Conservation (phyloP, 2,113 vertebrate species). For the Conger conger region DNA sequence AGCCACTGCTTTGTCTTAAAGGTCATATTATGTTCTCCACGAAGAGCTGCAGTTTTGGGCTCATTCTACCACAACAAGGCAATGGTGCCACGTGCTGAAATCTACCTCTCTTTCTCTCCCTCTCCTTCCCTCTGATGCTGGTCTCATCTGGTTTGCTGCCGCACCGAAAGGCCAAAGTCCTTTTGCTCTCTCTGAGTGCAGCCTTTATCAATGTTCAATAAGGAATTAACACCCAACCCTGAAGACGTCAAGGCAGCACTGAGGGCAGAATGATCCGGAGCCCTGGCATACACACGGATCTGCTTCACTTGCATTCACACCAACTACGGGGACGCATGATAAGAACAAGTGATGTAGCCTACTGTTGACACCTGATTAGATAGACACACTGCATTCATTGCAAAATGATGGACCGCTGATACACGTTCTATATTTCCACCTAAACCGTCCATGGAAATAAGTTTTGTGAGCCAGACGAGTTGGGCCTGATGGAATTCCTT, state of each 20-base stretch:
- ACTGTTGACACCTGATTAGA: no score
- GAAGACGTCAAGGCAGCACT: slow-evolving; percentile 44
- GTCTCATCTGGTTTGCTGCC: no score
- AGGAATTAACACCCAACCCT: slow-evolving; percentile 37
- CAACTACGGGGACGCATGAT: no score
- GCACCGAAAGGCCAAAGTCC: slow-evolving; percentile 47
- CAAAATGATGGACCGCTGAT: no score
- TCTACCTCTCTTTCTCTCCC: not conserved
- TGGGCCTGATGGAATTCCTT: no score
- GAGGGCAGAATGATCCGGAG: not conserved
- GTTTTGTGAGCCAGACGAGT: no score
- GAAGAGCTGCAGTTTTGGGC: slow-evolving; percentile 1
- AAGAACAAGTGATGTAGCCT: no score
- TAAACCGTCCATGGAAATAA: no score
- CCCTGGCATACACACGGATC: not conserved
- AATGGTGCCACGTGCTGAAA: not conserved
- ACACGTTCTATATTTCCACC: no score
- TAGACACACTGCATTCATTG: no score
- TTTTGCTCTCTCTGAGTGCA: slow-evolving; percentile 4
- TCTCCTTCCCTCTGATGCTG: slow-evolving; percentile 26
- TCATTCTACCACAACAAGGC: not conserved
- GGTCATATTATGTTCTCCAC: not conserved
- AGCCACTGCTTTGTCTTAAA: slow-evolving; percentile 16
- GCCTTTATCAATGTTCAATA: slow-evolving; percentile 26
- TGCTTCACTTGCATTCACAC: no score